phyloP scores from a whole-genome alignment of 2,888 invertebrate species.

The Plusia festucae region DNA sequence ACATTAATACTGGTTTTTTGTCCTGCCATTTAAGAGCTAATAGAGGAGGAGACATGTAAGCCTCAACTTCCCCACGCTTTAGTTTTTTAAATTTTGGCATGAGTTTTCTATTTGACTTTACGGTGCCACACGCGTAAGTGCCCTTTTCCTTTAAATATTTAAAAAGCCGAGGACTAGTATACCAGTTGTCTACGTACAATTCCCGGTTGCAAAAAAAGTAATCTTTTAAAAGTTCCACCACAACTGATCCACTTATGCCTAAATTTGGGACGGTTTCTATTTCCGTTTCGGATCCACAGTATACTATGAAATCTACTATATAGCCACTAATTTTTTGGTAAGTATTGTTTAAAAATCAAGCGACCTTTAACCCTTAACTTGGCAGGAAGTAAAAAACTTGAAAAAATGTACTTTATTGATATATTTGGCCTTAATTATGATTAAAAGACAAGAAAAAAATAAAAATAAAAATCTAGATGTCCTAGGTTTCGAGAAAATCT shows the following conservation, averaged over 20 bases:
- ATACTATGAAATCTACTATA: conserved; percentile 50
- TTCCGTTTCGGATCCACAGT: conserved; percentile 45
- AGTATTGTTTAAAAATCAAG: conserved; percentile 43
- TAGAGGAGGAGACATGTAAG: conserved; percentile 23
- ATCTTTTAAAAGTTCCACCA: conserved; percentile 38
- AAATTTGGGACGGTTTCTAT: conserved; percentile 22
- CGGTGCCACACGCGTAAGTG: conserved; percentile 51
- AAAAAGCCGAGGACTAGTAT: conserved; percentile 48
- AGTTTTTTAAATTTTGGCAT: conserved; percentile 48
- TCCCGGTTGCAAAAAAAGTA: conserved; percentile 40
- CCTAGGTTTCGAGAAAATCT: no score
- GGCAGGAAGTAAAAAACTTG: no score
- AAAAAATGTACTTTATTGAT: no score
- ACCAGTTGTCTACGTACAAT: conserved; percentile 51
- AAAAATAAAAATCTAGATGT: no score
- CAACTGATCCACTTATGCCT: conserved; percentile 39
- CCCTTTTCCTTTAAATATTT: conserved; percentile 38
- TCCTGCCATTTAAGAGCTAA: conserved; percentile 65
- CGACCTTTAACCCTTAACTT: no score
- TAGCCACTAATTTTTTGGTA: conserved; percentile 42
- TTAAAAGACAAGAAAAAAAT: no score
- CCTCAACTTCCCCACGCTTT: conserved; percentile 27
- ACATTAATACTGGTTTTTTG: conserved; percentile 56
- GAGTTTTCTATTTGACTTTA: conserved; percentile 37
- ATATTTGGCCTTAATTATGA: no score